A percentile compares a stretch with the other conserved stretches of the same genome.
phyloP scores from a whole-genome alignment of 2,797 vertebrate genomes.

The Epinephelus coioides region DNA sequence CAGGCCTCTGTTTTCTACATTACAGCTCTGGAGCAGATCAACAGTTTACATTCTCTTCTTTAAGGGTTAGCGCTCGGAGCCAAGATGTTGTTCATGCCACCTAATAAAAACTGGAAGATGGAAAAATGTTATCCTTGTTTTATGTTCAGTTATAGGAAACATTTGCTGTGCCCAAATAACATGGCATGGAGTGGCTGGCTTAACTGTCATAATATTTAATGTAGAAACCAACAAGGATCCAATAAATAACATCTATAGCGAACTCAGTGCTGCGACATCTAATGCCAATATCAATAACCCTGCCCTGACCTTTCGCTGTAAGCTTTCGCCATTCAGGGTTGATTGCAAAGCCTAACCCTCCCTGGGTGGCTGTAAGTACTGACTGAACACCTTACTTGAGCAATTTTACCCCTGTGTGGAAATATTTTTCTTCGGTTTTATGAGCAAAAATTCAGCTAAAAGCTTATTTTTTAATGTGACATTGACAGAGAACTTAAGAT shows the following conservation, averaged over 20 bases:
- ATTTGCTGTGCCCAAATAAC: conserved; percentile 29
- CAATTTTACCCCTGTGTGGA: neutral
- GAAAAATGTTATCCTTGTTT: conserved; percentile 25
- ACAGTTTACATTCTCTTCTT: conserved; percentile 47
- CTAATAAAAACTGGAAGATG: conserved; percentile 56
- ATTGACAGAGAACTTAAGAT: neutral
- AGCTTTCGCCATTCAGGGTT: conserved; percentile 11
- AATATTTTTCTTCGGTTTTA: conserved; percentile 6
- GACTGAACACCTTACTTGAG: conserved; percentile 9
- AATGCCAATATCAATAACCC: conserved; percentile 40
- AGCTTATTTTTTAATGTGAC: neutral
- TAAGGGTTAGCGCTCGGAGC: neutral
- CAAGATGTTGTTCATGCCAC: conserved; percentile 29
- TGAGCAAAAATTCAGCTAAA: neutral
- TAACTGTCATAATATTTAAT: conserved; percentile 57
- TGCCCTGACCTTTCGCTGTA: conserved; percentile 35
- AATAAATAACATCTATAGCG: conserved; percentile 47
- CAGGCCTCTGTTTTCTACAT: conserved; percentile 6
- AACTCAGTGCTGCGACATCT: neutral
- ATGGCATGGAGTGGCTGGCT: neutral
- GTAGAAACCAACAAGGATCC: conserved; percentile 6
- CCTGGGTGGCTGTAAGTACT: conserved; percentile 5
- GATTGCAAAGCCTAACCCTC: conserved; percentile 9
- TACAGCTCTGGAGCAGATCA: conserved; percentile 25
- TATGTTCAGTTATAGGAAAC: conserved; percentile 23